Percentiles rank a stretch among this genome's conserved stretches.
These are phyloP conservation scores for Melanitta fusca DNA, from an alignment of 2,797 vertebrate species.

Conservation along the genomic window DNA sequence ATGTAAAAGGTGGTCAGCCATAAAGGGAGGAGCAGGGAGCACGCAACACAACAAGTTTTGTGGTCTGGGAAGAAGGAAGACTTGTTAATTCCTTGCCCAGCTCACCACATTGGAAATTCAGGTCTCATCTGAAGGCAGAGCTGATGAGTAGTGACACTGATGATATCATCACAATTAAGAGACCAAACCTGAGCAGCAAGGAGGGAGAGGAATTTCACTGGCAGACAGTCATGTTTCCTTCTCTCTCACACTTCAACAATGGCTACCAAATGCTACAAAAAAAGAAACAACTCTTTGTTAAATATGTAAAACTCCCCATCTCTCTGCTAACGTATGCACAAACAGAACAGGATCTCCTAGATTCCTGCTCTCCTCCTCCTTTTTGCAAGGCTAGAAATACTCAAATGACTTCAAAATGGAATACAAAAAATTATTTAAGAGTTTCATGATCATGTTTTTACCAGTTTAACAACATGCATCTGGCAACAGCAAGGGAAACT, in stretches of 20 bases:
- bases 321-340: background rate
- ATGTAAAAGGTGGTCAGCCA: background rate
- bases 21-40: background rate
- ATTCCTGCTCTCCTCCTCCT: background rate
- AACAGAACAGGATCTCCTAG: conserved; percentile 27
- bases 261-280: background rate
- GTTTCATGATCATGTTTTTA: background rate
- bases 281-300: background rate
- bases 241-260: background rate
- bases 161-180: background rate
- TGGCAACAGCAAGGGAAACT: background rate
- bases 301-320: conserved; percentile 1
- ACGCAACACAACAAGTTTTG: background rate
- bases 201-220: background rate
- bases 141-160: background rate
- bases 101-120: background rate
- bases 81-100: background rate
- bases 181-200: conserved; percentile 37
- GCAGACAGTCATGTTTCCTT: background rate
- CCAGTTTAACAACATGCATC: background rate
- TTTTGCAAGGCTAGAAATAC: background rate
- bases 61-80: background rate
- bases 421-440: background rate
- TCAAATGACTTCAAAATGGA: background rate
- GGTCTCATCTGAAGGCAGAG: background rate